Evolutionary conservation across 2,888 invertebrate species (phyloP), one percentile per base, ranked within the genome.

Genomic region (Apodemia duryi): DNA sequence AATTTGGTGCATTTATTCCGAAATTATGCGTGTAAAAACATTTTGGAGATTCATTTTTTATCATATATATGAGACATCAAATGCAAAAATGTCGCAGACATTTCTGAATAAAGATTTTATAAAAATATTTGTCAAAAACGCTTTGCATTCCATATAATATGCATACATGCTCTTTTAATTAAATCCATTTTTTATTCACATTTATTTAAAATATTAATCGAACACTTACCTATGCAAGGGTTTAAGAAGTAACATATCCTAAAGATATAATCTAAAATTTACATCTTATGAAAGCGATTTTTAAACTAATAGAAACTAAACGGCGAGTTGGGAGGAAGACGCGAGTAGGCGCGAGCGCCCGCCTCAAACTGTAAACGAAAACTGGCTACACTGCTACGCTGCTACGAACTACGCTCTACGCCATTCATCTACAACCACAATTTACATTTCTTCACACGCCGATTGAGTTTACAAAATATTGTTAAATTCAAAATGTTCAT

Each of bases 291-390:
- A 29, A 11, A 54, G 54, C 29, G 54, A 29, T 54, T 29, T 54
- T 54, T 29, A 54, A 54, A 28, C 11, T 29, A 28, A 52, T 52
- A 54, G 29, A 54, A 28, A 29, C 28, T 54, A 28, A 54, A 54
- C 54, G 28, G 54, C 54, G 54, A 54, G 54, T 54, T 54, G 70
- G 69, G 69, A 75, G 74, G 76, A 68, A 68, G 66, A 66, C 68
- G 70, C 70, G 68, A 69, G 70, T 77, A 77, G 76, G 78, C 77
- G 78, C 77, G 76, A 76, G 82, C 88, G 85, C 83, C 85, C 87
- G 84, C 70, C 83, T 78, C 75, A 75, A 60, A 46, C 29, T 21
- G 61, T 35, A 4, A 61, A 64, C 64, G 46, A 61, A 77, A 78
- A 88, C 88, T 87, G 68, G 69, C 72, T 78, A 77, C 79, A 54